phyloP scores from a whole-genome alignment of 1,140 invertebrate species.

The Lepidostoma basale region DNA sequence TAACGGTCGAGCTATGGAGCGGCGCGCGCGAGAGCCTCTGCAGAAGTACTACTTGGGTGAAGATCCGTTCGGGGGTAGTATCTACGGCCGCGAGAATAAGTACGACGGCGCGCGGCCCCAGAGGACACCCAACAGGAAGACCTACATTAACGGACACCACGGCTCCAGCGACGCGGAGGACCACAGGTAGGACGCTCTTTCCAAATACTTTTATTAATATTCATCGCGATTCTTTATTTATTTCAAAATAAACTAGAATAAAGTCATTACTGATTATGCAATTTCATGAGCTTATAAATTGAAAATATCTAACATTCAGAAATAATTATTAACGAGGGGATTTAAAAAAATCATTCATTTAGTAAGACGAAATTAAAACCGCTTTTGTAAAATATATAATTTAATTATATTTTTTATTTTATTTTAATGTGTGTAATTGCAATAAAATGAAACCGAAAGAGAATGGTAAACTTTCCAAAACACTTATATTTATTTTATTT shows the following conservation, averaged over 20 bases:
- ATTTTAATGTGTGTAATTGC: neutral
- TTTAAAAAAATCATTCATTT: too few species aligned
- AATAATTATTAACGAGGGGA: neutral
- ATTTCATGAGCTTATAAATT: neutral
- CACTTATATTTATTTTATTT: neutral
- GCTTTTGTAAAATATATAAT: neutral
- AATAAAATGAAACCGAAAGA: neutral
- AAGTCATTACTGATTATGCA: neutral
- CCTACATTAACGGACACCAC: constrained; percentile 55
- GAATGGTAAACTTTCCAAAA: neutral
- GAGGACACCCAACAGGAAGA: constrained; percentile 50
- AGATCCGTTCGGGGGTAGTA: constrained; percentile 79
- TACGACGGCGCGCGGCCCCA: constrained; percentile 68
- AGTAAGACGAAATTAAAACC: neutral
- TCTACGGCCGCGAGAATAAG: constrained; percentile 79
- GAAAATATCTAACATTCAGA: neutral
- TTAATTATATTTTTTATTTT: neutral
- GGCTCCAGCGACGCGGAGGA: constrained; percentile 48
- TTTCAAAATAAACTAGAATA: neutral
- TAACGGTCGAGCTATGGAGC: constrained; percentile 42
- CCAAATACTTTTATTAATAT: neutral
- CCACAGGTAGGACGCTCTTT: constrained; percentile 49
- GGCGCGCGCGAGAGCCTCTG: constrained; percentile 61
- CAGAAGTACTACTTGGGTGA: constrained; percentile 83
- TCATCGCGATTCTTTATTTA: neutral